phyloP scores from a whole-genome alignment of 2,888 invertebrate genomes.

The Frankliniella fusca region DNA sequence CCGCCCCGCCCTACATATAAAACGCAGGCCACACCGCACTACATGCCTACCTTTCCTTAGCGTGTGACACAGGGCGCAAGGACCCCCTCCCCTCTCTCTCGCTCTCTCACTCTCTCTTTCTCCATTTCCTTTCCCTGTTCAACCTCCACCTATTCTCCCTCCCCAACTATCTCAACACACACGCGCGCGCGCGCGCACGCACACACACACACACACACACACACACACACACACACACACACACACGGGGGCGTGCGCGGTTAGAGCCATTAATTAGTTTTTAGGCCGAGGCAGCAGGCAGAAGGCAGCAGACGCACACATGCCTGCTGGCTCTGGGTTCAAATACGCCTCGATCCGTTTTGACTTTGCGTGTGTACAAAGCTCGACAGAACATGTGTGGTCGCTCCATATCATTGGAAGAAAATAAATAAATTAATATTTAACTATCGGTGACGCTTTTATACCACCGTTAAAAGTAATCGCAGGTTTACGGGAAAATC shows the following conservation, averaged over 20 bases:
- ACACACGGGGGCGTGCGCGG: background rate
- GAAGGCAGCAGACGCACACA: too few relatives aligned
- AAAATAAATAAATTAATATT: too few relatives aligned
- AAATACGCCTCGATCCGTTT: too few relatives aligned
- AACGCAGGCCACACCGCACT: background rate
- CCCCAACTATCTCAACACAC: background rate
- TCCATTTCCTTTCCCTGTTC: background rate
- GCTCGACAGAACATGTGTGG: too few relatives aligned
- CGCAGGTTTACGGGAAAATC: too few relatives aligned
- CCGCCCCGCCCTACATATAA: background rate
- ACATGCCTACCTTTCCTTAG: too few relatives aligned
- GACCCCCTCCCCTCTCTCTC: background rate
- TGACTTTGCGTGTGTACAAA: too few relatives aligned
- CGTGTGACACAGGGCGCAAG: background rate
- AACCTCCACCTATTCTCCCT: background rate
- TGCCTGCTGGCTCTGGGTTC: too few relatives aligned
- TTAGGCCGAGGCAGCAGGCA: background rate
- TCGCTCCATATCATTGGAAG: too few relatives aligned
- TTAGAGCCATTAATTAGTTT: slow-evolving; percentile 18
- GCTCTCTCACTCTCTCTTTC: background rate
- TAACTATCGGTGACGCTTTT: too few relatives aligned
- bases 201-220: slow-evolving; percentile 11
- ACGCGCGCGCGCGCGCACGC: slow-evolving; percentile 1
- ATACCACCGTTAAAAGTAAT: too few relatives aligned
- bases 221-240: background rate